phyloP scores from a whole-genome alignment of 2,113 vertebrate species.

The Sitta europaea region DNA sequence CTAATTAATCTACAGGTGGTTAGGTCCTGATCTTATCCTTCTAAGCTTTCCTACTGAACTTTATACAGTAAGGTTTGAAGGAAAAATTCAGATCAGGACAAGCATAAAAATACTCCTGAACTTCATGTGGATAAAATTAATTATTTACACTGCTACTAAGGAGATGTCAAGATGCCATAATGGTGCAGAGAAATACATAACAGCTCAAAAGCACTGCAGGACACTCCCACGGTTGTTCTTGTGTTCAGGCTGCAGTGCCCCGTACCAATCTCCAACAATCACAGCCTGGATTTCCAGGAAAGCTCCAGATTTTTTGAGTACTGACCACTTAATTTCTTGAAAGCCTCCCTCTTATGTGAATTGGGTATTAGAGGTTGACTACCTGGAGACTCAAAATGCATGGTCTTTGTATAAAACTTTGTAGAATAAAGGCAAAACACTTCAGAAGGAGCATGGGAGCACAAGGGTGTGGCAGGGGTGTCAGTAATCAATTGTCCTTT shows the following conservation, averaged over 20 bases:
- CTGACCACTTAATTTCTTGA: background rate
- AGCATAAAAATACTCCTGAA: background rate
- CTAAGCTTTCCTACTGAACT: background rate
- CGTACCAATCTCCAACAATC: background rate
- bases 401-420: background rate
- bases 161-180: background rate
- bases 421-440: background rate
- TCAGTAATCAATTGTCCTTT: background rate
- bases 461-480: background rate
- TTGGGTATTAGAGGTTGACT: background rate
- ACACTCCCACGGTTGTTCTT: background rate
- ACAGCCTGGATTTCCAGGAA: background rate
- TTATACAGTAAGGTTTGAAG: background rate
- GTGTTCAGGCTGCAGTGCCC: background rate
- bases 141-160: background rate
- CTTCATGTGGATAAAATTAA: background rate
- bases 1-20: background rate
- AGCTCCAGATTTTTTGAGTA: background rate
- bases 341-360: fast-evolving
- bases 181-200: background rate
- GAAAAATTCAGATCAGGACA: background rate
- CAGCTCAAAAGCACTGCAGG: background rate
- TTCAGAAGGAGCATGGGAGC: background rate
- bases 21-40: background rate
- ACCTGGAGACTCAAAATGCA: background rate